Conservation (phyloP, 2,888 invertebrate genomes). For the Luperina nickerlii region DNA sequence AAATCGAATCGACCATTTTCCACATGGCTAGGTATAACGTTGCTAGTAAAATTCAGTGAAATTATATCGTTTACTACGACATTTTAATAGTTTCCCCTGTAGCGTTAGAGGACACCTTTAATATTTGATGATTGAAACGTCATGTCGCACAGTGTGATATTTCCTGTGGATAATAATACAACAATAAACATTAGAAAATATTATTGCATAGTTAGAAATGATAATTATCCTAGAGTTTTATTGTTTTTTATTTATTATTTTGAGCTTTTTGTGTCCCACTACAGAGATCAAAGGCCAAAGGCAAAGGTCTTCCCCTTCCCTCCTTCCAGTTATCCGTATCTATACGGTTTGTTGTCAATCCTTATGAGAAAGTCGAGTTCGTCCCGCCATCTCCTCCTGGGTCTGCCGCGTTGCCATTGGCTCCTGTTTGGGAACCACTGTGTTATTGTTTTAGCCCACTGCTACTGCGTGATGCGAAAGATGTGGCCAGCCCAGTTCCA, state of each 20-base stretch:
- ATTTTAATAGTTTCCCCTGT: slow-evolving; percentile 11
- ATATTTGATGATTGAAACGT: not conserved
- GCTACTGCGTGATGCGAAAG: not conserved
- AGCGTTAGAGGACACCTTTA: not conserved
- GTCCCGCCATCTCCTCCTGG: too few relatives aligned
- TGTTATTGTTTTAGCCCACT: not conserved
- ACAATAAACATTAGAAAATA: not conserved
- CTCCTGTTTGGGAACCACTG: not conserved
- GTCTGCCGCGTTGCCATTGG: not conserved
- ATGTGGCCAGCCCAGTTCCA: not conserved
- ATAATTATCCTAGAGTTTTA: not conserved
- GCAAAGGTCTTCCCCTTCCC: not conserved
- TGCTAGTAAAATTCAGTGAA: slow-evolving; percentile 41
- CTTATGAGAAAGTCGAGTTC: not conserved
- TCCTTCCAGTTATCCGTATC: not conserved
- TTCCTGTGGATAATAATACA: not conserved
- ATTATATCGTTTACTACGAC: not conserved
- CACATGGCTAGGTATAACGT: slow-evolving; percentile 15
- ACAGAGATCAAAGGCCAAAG: not conserved
- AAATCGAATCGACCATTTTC: slow-evolving; percentile 42
- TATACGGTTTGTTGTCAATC: not conserved
- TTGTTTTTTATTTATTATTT: too few relatives aligned
- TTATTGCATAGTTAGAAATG: not conserved
- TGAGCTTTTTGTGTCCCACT: not conserved
- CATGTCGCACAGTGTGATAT: not conserved